These are phyloP conservation scores for Ranitomeya variabilis DNA, from an alignment of 2,113 vertebrate species.

Conservation along the genomic window DNA sequence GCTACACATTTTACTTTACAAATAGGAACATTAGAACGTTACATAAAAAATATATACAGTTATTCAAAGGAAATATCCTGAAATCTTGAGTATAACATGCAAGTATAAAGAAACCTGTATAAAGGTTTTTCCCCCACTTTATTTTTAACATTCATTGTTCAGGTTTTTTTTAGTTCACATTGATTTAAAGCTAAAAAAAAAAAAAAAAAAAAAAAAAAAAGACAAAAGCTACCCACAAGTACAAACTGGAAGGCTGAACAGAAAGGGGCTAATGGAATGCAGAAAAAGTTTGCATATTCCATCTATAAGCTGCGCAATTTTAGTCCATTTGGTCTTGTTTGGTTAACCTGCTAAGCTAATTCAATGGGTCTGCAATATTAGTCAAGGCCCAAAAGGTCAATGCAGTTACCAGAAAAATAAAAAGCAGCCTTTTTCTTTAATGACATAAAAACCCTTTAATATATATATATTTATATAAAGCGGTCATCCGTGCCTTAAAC, in stretches of 20 bases:
- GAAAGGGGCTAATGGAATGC: neutral
- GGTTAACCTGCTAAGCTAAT: no score
- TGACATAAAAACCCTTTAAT: neutral
- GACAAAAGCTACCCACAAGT: neutral
- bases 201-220: neutral
- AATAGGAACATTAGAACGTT: neutral
- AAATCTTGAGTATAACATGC: neutral
- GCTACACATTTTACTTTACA: neutral
- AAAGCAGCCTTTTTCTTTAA: neutral
- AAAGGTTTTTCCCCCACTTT: neutral
- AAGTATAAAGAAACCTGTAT: neutral
- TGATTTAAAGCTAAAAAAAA: neutral
- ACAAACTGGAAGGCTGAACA: neutral
- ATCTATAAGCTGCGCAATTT: neutral
- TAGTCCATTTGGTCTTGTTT: neutral
- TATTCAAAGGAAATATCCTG: neutral
- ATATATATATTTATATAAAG: neutral
- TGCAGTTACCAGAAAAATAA: neutral
- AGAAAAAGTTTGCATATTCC: neutral
- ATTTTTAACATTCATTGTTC: neutral
- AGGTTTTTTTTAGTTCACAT: neutral
- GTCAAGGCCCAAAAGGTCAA: no score
- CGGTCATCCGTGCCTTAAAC: neutral
- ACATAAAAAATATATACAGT: constrained; percentile 9
- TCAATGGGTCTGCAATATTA: no score